A percentile compares a stretch with the other conserved stretches of the same genome.
These are phyloP conservation scores for Trichopoda pennipes DNA, from an alignment of 2,888 invertebrate genomes.

Conservation along the genomic window DNA sequence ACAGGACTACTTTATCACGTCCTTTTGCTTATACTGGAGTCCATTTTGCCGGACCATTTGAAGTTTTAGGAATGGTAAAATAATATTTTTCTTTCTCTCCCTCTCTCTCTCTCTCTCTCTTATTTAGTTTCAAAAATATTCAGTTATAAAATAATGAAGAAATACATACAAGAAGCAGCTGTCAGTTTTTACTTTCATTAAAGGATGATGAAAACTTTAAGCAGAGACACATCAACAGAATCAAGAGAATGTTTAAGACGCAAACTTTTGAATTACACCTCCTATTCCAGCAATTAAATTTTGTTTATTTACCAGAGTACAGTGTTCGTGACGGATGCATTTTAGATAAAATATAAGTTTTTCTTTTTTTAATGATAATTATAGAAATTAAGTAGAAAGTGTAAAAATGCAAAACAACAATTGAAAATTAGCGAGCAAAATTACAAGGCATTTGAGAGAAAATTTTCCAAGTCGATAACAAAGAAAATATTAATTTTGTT, in stretches of 20 bases:
- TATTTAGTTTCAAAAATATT: too few relatives aligned
- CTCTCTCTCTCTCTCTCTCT: too few relatives aligned
- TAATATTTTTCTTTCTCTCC: too few relatives aligned
- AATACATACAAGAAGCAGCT: too few relatives aligned
- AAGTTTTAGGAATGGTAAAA: too few relatives aligned
- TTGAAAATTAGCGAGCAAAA: background rate
- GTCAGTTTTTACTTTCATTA: too few relatives aligned
- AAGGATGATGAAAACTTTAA: background rate
- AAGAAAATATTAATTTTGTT: too few relatives aligned
- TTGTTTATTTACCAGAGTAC: conserved; percentile 11
- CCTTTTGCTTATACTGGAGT: too few relatives aligned
- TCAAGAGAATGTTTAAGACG: background rate
- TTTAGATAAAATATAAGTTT: conserved; percentile 15
- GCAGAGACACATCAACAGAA: background rate
- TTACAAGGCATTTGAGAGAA: conserved; percentile 10
- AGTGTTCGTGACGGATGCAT: conserved; percentile 35
- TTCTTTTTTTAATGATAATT: conserved; percentile 36
- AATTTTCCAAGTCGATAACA: conserved; percentile 1
- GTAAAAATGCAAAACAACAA: background rate
- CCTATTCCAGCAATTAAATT: background rate
- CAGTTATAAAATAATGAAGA: too few relatives aligned
- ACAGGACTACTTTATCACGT: too few relatives aligned
- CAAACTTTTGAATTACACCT: conserved; percentile 3
- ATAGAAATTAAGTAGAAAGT: background rate
- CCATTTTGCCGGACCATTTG: too few relatives aligned